phyloP scores from a whole-genome alignment of 2,113 vertebrate genomes.

The Rhinoderma darwinii region DNA sequence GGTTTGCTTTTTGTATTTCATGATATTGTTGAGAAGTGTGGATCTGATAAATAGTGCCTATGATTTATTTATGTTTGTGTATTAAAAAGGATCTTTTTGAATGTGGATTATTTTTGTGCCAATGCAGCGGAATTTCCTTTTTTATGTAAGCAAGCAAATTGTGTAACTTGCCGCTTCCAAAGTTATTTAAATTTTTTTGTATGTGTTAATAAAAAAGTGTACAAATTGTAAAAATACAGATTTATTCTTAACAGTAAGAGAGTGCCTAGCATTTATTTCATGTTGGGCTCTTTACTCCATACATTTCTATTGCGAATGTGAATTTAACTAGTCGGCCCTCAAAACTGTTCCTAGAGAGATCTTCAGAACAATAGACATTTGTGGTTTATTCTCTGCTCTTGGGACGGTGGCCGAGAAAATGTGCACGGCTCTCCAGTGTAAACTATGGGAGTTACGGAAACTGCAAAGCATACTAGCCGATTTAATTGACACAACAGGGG shows the following conservation, averaged over 20 bases:
- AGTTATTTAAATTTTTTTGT: constrained; percentile 82
- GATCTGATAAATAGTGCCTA: constrained; percentile 95
- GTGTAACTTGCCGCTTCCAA: constrained; percentile 78
- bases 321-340: not conserved
- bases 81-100: constrained; percentile 80
- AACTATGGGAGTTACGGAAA: no score
- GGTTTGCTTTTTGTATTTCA: constrained; percentile 73
- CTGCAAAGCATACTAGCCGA: no score
- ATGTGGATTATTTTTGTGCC: constrained; percentile 88
- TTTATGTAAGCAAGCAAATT: constrained; percentile 81
- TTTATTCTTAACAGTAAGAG: constrained; percentile 80
- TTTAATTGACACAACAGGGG: no score
- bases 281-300: not conserved
- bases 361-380: no score
- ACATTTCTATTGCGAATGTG: not conserved
- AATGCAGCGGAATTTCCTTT: constrained; percentile 82
- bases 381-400: no score
- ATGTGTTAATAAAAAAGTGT: constrained; percentile 76
- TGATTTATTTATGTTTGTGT: constrained; percentile 89
- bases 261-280: constrained; percentile 58
- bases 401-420: no score
- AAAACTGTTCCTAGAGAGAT: not conserved
- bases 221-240: constrained; percentile 78
- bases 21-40: constrained; percentile 69
- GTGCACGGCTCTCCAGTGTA: no score